Evolutionary conservation across 2,113 vertebrate species (phyloP).

Genomic region (Sinocyclocheilus anshuiensis): DNA sequence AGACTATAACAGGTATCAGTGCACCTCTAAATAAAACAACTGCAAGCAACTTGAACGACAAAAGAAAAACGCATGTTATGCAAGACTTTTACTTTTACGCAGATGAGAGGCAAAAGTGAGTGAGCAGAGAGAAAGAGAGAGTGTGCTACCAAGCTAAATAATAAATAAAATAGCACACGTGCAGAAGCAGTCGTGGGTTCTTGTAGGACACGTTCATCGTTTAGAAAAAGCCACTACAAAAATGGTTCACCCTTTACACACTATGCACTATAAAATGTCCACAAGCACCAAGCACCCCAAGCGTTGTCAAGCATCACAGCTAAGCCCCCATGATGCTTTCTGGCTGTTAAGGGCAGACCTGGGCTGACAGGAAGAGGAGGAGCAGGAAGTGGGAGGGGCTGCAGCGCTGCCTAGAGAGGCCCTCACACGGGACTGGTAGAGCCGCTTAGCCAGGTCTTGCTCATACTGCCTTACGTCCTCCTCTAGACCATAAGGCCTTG

Average conservation of each 20-base stretch:
- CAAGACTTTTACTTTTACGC: neutral
- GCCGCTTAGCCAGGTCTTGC: constrained; percentile 90
- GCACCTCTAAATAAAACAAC: constrained; percentile 26
- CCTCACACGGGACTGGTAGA: constrained; percentile 88
- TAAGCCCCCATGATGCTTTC: constrained; percentile 72
- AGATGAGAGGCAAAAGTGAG: neutral
- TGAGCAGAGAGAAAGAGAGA: neutral
- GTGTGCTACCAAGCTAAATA: neutral
- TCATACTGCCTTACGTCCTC: constrained; percentile 93
- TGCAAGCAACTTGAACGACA: constrained; percentile 1
- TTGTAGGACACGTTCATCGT: neutral
- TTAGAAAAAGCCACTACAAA: neutral
- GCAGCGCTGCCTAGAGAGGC: constrained; percentile 73
- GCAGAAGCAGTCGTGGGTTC: constrained; percentile 12
- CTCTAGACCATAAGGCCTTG: constrained; percentile 85
- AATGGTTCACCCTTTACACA: neutral
- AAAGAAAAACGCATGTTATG: neutral
- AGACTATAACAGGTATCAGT: neutral
- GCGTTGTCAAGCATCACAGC: constrained; percentile 58
- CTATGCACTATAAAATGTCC: constrained; percentile 28
- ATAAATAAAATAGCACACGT: constrained; percentile 14
- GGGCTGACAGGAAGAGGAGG: constrained; percentile 77
- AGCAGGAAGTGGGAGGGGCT: constrained; percentile 68
- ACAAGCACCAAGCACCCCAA: constrained; percentile 64
- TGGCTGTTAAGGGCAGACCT: constrained; percentile 78